These are phyloP conservation scores for Chlorospingus flavigularis DNA, from an alignment of 2,797 vertebrate genomes.

Conservation along the genomic window DNA sequence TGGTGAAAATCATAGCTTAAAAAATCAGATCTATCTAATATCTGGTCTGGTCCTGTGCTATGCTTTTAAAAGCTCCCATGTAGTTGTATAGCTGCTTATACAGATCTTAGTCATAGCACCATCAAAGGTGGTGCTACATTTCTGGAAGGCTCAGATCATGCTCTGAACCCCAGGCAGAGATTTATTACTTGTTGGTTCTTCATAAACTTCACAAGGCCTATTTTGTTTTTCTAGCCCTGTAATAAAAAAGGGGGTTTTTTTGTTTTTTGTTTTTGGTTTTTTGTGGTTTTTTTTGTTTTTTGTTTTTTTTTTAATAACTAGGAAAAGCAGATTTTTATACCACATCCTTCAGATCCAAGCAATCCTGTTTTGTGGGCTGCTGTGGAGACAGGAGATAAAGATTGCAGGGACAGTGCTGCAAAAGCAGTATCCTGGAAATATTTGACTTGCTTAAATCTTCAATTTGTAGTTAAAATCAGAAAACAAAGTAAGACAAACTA, in stretches of 20 bases:
- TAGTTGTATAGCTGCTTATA: neutral
- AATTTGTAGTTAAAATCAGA: neutral
- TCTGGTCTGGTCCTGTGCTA: neutral
- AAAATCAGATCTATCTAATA: neutral
- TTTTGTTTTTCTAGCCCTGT: neutral
- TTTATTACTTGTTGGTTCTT: neutral
- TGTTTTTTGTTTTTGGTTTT: no score
- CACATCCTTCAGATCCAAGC: neutral
- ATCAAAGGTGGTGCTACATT: neutral
- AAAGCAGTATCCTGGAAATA: neutral
- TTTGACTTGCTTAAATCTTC: neutral
- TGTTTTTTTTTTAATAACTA: neutral
- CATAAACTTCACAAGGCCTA: neutral
- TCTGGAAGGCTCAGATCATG: neutral
- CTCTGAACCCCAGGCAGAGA: neutral
- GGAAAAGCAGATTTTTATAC: neutral
- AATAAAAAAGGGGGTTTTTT: neutral
- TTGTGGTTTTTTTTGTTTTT: no score
- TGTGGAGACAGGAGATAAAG: neutral
- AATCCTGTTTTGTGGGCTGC: neutral
- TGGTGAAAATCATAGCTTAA: neutral
- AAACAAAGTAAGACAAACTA: neutral
- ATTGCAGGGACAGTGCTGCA: neutral
- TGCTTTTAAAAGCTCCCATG: neutral
- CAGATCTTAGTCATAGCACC: neutral